Conservation (phyloP, 1,140 invertebrate genomes). For the Zaprionus ghesquierei region DNA sequence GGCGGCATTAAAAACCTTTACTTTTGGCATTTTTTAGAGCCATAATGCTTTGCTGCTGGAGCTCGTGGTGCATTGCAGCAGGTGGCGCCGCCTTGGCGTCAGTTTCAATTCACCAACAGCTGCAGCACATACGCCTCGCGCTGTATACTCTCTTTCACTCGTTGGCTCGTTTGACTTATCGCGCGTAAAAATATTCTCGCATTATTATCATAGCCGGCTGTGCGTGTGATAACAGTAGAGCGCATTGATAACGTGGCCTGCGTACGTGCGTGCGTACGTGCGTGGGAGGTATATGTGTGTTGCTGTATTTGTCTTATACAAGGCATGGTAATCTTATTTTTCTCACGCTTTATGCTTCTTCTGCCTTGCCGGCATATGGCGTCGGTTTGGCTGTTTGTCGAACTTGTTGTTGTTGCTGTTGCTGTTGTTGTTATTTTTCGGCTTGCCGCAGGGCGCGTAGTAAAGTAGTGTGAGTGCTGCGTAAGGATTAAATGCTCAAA, state of each 20-base stretch:
- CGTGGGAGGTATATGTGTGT: neutral
- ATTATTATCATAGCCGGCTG: slow-evolving; percentile 28
- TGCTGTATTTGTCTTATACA: neutral
- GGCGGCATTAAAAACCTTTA: slow-evolving; percentile 15
- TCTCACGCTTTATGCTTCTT: slow-evolving; percentile 14
- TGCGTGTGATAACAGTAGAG: slow-evolving; percentile 28
- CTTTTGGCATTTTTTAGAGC: slow-evolving; percentile 26
- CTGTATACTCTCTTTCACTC: neutral
- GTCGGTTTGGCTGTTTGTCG: slow-evolving; percentile 16
- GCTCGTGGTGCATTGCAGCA: slow-evolving; percentile 29
- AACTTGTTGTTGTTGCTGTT: slow-evolving; percentile 2
- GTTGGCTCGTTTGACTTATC: slow-evolving; percentile 5
- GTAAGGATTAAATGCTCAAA: slow-evolving; percentile 18
- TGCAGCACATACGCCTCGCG: slow-evolving; percentile 16
- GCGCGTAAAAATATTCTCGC: slow-evolving; percentile 33
- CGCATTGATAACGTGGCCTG: slow-evolving; percentile 25
- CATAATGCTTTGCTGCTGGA: neutral
- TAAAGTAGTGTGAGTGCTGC: neutral
- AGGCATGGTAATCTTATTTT: neutral
- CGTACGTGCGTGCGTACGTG: slow-evolving; percentile 4
- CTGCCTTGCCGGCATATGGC: slow-evolving; percentile 48
- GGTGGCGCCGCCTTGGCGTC: slow-evolving; percentile 43
- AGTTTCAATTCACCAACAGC: slow-evolving; percentile 32
- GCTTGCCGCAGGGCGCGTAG: neutral
- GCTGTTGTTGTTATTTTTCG: neutral